Percentiles rank a stretch among this genome's conserved stretches.
These are phyloP conservation scores for Deilephila elpenor DNA, from an alignment of 2,888 invertebrate species.

Conservation along the genomic window DNA sequence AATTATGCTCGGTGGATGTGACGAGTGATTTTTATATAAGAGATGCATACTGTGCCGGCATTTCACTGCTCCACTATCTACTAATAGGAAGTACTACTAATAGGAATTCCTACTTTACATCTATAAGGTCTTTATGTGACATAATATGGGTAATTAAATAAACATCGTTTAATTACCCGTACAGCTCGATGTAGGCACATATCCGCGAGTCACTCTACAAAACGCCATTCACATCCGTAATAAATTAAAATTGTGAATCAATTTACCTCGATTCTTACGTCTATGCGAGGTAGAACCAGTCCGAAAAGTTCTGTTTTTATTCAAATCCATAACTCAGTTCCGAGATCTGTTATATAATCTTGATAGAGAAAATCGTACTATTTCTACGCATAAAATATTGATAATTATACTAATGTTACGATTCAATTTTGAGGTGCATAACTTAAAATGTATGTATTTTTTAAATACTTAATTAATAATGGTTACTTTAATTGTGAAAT, in stretches of 20 bases:
- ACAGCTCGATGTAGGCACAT: constrained; percentile 6
- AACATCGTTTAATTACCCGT: not conserved
- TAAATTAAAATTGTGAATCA: constrained; percentile 20
- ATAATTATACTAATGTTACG: not conserved
- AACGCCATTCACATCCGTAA: constrained; percentile 19
- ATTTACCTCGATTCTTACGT: constrained; percentile 22
- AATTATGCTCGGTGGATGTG: not conserved
- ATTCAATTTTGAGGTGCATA: not conserved
- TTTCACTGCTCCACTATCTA: constrained; percentile 9
- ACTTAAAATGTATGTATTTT: not conserved
- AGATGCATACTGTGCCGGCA: too few species aligned
- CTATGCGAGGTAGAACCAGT: constrained; percentile 24
- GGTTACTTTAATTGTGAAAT: too few species aligned
- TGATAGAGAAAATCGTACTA: constrained; percentile 19
- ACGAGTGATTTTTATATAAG: not conserved
- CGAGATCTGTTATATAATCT: constrained; percentile 28
- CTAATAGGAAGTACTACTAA: not conserved
- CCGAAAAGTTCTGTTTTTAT: constrained; percentile 15
- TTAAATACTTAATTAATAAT: too few species aligned
- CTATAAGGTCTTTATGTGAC: constrained; percentile 1
- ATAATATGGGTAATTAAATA: constrained; percentile 14
- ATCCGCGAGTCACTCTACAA: constrained; percentile 38
- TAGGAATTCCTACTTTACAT: not conserved
- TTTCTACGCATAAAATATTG: constrained; percentile 9
- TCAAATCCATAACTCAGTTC: constrained; percentile 9